Evolutionary conservation across 2,888 invertebrate species (phyloP), one percentile per base, ranked within the genome.

Genomic region (Ferrisia virgata): DNA sequence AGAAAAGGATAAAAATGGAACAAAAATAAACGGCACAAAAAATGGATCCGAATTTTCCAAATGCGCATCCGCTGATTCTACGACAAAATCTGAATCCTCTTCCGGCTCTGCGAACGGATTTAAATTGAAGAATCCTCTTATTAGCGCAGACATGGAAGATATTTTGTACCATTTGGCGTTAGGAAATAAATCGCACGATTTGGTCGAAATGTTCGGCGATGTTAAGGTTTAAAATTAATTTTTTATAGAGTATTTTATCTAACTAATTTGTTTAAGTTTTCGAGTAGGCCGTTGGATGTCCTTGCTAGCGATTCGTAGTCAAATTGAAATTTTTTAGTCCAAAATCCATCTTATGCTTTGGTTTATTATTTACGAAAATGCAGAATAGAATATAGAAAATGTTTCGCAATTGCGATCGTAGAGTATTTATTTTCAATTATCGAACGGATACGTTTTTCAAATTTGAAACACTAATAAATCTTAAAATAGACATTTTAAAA

Each of bases 151-250:
- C 96, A 95, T 95, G 89, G 95, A 96, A 89, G 97, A 97, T 88
- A 95, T 96, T 87, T 90, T 98, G 86, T 97, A 97, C 89, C 97
- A 98, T 89, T 90, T 97, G 89, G 96, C 96, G 0, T 64, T 86
- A 36, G 96, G 96, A 86, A 96, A 96, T 87, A 95, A 93, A 79
- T 95, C 95, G 22, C 95, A 96, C 88, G 96, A 97, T 89, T 92
- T 97, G 64, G 93, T 94, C 79, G 95, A 96, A 90, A 97, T 97
- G 96, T 98, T 98, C 89, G 95, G 96, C 15, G 98, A 98, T 89
- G 93, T 97, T 85, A 97, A 96, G 93, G 97, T 97, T 91, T 89
- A 88, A 86, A 40, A 80, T 9, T 11, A 47, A 79, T 31, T 11
- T 11, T 31, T 82, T 85, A 58, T 22, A 69, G 28, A 33, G 40